These are phyloP conservation scores for Ctenochaetus hawaiiensis DNA, from an alignment of 2,797 vertebrate genomes.

Conservation along the genomic window DNA sequence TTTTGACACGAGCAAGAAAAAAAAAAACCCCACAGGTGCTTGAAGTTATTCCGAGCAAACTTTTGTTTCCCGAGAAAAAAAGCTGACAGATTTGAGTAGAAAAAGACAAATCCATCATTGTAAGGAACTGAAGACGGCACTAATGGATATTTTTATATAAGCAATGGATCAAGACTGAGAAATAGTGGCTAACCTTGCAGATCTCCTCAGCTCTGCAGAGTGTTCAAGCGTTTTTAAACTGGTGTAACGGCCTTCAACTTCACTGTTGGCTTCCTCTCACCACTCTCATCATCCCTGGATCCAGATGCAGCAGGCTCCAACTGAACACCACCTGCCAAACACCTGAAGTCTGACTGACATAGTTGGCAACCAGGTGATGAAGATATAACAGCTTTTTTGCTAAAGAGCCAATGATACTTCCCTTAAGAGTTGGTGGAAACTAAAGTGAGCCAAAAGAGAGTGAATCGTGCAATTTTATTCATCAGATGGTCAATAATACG, in stretches of 20 bases:
- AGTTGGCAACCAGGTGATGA: background rate
- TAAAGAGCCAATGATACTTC: conserved; percentile 3
- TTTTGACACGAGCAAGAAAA: conserved; percentile 13
- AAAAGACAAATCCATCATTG: conserved; percentile 4
- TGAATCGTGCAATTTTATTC: background rate
- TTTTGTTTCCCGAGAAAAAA: conserved; percentile 15
- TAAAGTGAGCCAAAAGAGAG: background rate
- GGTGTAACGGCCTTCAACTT: background rate
- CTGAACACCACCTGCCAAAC: background rate
- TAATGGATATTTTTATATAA: background rate
- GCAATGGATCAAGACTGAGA: background rate
- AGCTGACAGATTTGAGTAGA: conserved; percentile 22
- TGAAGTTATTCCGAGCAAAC: conserved; percentile 5
- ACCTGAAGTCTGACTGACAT: background rate
- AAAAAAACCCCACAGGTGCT: conserved; percentile 11
- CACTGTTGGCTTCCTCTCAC: background rate
- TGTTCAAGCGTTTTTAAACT: background rate
- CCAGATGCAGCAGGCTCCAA: background rate
- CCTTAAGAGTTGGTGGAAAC: background rate
- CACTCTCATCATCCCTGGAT: background rate
- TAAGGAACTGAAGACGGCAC: background rate
- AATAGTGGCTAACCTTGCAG: background rate
- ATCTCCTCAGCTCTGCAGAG: background rate
- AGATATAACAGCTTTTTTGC: background rate
- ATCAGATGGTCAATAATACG: background rate